Base-by-base conservation (phyloP, 2,113 vertebrate species). In the Strix aluco region DNA sequence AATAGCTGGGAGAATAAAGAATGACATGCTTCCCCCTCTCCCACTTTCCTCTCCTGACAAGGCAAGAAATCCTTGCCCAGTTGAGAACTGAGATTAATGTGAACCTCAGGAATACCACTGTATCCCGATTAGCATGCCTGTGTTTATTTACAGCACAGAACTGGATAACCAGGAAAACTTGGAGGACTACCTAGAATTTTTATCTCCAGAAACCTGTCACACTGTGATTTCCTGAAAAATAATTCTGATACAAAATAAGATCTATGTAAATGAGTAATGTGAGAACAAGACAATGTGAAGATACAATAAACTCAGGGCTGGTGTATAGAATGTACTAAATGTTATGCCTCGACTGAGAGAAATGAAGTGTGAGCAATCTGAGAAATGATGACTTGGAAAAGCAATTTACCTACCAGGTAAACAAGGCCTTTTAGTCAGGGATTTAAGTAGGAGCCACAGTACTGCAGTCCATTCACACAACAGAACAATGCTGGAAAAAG, bases 181-280 rank as follows among this genome's bases (percentile, higher is more conserved):
- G 15, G 38, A 70, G 38, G n/a, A 81, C 23, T 85, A 38, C 26
- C 21, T 16, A 61, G 49, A n/a, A 29, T n/a, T 73, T 81, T 69
- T 63, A 66, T 30, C 15, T n/a, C 38, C 16, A 34, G 86, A 79
- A 80, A 78, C 59, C 46, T 74, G 3, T 82, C 40, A 87, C 19
- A 38, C 27, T 36, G 30, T 18, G 49, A n/a, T 57, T 52, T 82
- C 49, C 77, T 66, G 66, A 86, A 83, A 88, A 92, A 89, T 75
- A 65, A 88, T 79, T 77, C 77, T 70, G 55, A 84, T 40, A 89
- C 70, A 95, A 95, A 97, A n/a, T 73, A 88, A 61, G 71, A n/a
- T n/a, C 44, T 74, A 32, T 65, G 36, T 75, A 93, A 94, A 73
- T 74, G 47, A 90, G 67, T 77, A 92, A 84, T 40, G 23, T 27